Percentiles rank a stretch among this genome's conserved stretches.
Evolutionary conservation across 2,888 invertebrate genomes (phyloP).

Genomic region (Hermaeophaga mercurialis): DNA sequence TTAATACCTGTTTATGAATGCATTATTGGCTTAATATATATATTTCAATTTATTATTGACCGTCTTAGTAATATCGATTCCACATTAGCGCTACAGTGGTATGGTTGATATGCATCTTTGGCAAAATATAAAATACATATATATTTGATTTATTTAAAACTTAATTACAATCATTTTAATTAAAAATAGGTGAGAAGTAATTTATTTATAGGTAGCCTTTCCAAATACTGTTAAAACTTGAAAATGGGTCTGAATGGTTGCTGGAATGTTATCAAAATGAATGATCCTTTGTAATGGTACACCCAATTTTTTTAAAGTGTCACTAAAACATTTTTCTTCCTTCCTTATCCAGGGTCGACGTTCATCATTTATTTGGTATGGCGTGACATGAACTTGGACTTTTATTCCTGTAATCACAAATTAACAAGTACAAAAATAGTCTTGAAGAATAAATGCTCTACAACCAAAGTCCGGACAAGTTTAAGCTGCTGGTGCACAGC

Average conservation of each 20-base stretch:
- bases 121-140: too few species aligned
- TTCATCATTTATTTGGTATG: constrained; percentile 85
- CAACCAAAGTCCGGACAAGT: neutral
- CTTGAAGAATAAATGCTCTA: neutral
- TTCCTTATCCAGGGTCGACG: constrained; percentile 82
- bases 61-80: too few species aligned
- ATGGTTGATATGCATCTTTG: too few species aligned
- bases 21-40: too few species aligned
- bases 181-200: too few species aligned
- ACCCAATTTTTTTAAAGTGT: constrained; percentile 68
- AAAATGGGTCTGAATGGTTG: constrained; percentile 77
- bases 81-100: too few species aligned
- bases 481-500: neutral
- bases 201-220: too few species aligned
- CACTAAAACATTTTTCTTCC: constrained; percentile 79
- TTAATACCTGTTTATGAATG: too few species aligned
- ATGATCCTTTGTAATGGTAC: constrained; percentile 68
- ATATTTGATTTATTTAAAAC: too few species aligned
- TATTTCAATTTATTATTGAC: too few species aligned
- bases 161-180: too few species aligned
- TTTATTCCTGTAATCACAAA: constrained; percentile 68
- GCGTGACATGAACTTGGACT: constrained; percentile 82
- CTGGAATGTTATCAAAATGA: constrained; percentile 65
- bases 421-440: neutral
- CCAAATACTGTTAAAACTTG: constrained; percentile 60